Evolutionary conservation across 2,797 vertebrate genomes (phyloP), one percentile per base, ranked within the genome.

Genomic region (Aldrovandia affinis): DNA sequence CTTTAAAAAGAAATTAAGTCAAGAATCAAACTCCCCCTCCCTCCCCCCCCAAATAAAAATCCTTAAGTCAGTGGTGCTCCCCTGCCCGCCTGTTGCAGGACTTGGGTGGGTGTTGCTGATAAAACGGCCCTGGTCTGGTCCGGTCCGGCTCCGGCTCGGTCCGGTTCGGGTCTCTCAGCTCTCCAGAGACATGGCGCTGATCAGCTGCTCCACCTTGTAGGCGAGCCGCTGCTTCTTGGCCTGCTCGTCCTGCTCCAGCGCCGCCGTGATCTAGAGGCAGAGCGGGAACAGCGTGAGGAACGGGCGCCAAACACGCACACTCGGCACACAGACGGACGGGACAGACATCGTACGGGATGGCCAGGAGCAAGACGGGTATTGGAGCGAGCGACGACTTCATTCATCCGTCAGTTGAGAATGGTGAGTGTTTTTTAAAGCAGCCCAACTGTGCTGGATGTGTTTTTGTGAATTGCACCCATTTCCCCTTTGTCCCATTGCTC

Each of bases 121-220:
- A n/a, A n/a, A n/a, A n/a, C n/a, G n/a, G n/a, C n/a, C n/a, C n/a
- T n/a, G n/a, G 42, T 54, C 20, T 85, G 84, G 81, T 79, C 50
- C 88, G 85, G 80, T 80, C 44, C 88, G 78, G 84, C 85, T 91
- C 90, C 88, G 78, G 84, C 86, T 82, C 81, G 83, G 81, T 83
- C 78, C 63, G 63, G 80, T 79, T 84, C 55, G 22, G 82, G n/a
- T 63, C 87, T 91, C 94, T 99, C 98, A 99, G 96, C 98, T 99
- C 94, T 99, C 98, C 0, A 97, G 90, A 85, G 97, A 98, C 98
- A 99, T 99, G 91, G 97, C 97, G 18, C 92, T 91, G 73, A 99
- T 98, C 82, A 99, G 97, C 88, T 99, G 97, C 88, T 99, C 97
- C 90, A 99, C 97, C 92, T 99, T 99, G 94, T 97, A 98, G 0